A percentile compares a stretch with the other conserved stretches of the same genome.
phyloP scores from a whole-genome alignment of 2,113 vertebrate genomes.

The Odocoileus hemionus region DNA sequence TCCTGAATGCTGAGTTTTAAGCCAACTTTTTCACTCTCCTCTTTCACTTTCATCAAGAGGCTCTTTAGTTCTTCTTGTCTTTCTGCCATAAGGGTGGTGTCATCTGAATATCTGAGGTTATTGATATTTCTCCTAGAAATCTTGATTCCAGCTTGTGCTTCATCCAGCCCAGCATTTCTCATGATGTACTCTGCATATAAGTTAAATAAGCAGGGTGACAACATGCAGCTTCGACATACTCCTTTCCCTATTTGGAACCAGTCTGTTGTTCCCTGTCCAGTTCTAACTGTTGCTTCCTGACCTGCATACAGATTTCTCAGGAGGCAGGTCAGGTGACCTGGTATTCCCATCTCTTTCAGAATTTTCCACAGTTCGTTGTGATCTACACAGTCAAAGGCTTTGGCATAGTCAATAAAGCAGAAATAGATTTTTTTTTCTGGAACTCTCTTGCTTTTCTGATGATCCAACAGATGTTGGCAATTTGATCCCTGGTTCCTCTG shows the following conservation, averaged over 20 bases:
- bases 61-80: not conserved
- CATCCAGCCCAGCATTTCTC: not conserved
- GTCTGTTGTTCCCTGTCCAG: not conserved
- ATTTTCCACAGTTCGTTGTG: not conserved
- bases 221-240: rapidly evolving
- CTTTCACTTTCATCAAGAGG: not conserved
- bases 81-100: not conserved
- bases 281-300: not conserved
- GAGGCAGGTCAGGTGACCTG: not conserved
- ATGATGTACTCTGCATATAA: not conserved
- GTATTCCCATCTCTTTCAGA: not conserved
- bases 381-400: not conserved
- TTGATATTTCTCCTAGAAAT: not conserved
- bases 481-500: not conserved
- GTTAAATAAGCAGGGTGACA: not conserved
- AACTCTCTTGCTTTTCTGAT: not conserved
- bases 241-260: not conserved
- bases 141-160: not conserved
- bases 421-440: not conserved
- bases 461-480: not conserved
- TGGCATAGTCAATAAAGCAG: not conserved
- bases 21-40: not conserved
- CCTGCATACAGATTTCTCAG: not conserved
- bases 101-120: not conserved
- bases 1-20: not conserved